These are phyloP conservation scores for Cetonia aurata DNA, from an alignment of 2,888 invertebrate genomes.

Conservation along the genomic window DNA sequence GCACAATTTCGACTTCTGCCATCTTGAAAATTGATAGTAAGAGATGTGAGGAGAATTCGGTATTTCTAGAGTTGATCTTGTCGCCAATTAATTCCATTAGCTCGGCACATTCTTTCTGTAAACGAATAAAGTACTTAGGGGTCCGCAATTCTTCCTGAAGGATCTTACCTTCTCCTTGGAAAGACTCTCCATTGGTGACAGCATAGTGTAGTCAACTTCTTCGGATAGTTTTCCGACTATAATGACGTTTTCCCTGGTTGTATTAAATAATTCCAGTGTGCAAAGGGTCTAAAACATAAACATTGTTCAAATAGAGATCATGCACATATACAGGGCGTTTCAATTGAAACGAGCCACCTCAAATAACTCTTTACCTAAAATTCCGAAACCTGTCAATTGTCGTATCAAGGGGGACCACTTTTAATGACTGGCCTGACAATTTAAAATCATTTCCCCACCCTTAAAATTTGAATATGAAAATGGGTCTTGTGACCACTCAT, in stretches of 20 bases:
- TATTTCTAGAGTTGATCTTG: constrained; percentile 87
- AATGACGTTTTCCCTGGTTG: constrained; percentile 90
- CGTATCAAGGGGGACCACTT: too few species aligned
- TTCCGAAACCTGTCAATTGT: too few species aligned
- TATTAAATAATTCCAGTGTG: constrained; percentile 85
- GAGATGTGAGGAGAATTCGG: constrained; percentile 88
- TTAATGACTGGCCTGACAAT: too few species aligned
- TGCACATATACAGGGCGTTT: too few species aligned
- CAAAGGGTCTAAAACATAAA: constrained; percentile 80
- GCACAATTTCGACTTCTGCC: constrained; percentile 90
- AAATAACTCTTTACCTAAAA: too few species aligned
- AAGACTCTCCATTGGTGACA: constrained; percentile 76
- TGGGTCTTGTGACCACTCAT: too few species aligned
- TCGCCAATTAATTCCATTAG: constrained; percentile 85
- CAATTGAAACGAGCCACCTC: too few species aligned
- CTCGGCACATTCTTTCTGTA: constrained; percentile 87
- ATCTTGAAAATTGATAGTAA: constrained; percentile 92
- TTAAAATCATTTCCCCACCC: too few species aligned
- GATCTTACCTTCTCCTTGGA: constrained; percentile 79
- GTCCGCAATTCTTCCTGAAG: background rate
- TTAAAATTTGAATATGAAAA: too few species aligned
- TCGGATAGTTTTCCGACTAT: constrained; percentile 83
- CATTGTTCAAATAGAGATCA: too few species aligned
- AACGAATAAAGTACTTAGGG: constrained; percentile 50
- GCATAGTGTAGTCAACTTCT: constrained; percentile 72